Conservation (phyloP, 2,888 invertebrate genomes). For the Geotrupes spiniger region DNA sequence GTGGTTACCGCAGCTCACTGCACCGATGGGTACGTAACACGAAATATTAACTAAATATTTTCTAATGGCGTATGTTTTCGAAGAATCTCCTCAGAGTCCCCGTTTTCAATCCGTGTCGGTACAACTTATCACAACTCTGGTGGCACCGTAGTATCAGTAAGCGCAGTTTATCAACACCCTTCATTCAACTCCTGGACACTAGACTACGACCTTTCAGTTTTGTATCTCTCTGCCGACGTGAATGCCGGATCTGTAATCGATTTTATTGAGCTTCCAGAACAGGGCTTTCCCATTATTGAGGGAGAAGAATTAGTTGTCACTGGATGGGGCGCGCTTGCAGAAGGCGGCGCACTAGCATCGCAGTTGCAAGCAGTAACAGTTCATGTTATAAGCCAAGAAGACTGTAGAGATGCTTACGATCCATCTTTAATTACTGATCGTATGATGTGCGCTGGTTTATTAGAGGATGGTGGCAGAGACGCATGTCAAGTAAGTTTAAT, state of each 20-base stretch:
- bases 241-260: constrained; percentile 5
- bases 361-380: constrained; percentile 26
- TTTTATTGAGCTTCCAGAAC: constrained; percentile 10
- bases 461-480: no score
- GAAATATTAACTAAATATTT: no score
- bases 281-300: constrained; percentile 1
- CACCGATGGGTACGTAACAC: constrained; percentile 18
- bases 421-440: no score
- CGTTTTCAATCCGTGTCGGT: constrained; percentile 24
- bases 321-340: constrained; percentile 22
- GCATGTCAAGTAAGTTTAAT: no score
- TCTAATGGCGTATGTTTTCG: no score
- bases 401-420: no score
- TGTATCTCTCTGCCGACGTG: constrained; percentile 13
- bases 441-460: no score
- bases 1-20: constrained; percentile 37
- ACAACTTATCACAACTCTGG: constrained; percentile 16
- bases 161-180: constrained; percentile 19
- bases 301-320: constrained; percentile 9
- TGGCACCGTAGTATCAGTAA: constrained; percentile 13
- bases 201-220: constrained; percentile 24
- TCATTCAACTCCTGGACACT: constrained; percentile 12
- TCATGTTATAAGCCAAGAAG: no score
- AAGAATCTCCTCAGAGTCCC: no score
- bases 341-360: constrained; percentile 17